A percentile compares a stretch with the other conserved stretches of the same genome.
phyloP scores from a whole-genome alignment of 2,113 vertebrate species.

The Sclerurus mexicanus region DNA sequence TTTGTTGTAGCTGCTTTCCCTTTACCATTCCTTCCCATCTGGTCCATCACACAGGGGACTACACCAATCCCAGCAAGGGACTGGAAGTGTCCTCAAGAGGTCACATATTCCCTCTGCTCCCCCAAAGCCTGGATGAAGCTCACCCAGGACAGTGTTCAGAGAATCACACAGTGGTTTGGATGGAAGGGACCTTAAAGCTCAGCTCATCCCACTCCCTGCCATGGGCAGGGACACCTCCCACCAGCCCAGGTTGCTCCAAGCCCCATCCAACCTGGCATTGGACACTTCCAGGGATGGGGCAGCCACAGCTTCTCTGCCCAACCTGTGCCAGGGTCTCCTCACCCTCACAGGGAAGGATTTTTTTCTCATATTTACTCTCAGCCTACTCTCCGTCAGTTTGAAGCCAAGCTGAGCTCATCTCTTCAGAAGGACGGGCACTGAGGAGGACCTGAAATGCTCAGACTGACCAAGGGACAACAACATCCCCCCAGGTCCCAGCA shows the following conservation, averaged over 20 bases:
- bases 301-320: not conserved
- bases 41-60: not conserved
- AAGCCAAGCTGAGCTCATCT: not conserved
- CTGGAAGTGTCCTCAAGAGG: not conserved
- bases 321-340: not conserved
- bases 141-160: not conserved
- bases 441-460: not conserved
- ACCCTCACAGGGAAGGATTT: not conserved
- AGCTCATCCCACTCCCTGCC: not conserved
- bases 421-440: not conserved
- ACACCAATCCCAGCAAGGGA: not conserved
- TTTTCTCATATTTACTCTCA: accelerated
- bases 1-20: not conserved
- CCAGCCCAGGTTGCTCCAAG: not conserved
- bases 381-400: accelerated
- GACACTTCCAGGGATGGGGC: not conserved
- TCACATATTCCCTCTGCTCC: not conserved
- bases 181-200: not conserved
- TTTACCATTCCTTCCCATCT: not conserved
- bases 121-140: not conserved
- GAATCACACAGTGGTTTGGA: not conserved
- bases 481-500: not conserved
- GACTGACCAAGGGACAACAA: not conserved
- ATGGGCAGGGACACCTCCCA: not conserved
- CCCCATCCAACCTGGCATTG: not conserved